Conservation (phyloP, 2,113 vertebrate species). For the Triplophysa dalaica region DNA sequence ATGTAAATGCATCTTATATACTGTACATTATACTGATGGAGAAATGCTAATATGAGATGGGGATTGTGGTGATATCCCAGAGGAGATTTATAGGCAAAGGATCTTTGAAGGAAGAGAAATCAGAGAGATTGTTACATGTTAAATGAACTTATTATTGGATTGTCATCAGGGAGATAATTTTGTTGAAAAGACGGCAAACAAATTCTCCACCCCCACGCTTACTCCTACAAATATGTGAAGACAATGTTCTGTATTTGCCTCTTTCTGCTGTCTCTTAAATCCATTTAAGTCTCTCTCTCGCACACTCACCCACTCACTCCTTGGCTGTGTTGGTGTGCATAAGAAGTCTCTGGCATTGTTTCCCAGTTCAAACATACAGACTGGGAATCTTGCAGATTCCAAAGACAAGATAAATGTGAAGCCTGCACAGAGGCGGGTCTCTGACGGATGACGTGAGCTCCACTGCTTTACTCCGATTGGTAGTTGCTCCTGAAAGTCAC, state of each 20-base stretch:
- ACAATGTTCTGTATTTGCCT: not conserved
- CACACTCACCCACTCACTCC: not conserved
- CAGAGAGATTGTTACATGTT: slow-evolving; percentile 37
- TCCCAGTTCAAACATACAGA: not conserved
- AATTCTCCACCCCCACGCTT: not conserved
- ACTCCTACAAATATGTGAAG: not conserved
- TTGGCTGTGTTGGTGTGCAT: slow-evolving; percentile 31
- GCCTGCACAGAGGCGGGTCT: slow-evolving; percentile 21
- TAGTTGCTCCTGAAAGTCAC: too few relatives aligned
- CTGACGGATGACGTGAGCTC: not conserved
- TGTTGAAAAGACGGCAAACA: not conserved
- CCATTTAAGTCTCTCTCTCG: not conserved
- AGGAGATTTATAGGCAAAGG: slow-evolving; percentile 22
- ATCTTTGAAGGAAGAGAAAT: slow-evolving; percentile 20
- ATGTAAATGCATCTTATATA: not conserved
- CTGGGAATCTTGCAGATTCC: not conserved
- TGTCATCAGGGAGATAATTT: slow-evolving; percentile 45
- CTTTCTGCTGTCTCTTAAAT: not conserved
- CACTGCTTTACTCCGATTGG: too few relatives aligned
- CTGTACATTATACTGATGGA: not conserved
- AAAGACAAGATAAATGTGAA: not conserved
- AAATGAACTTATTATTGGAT: slow-evolving; percentile 51
- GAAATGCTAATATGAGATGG: slow-evolving; percentile 18
- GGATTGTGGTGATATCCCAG: not conserved
- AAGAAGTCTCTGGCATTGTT: slow-evolving; percentile 11